phyloP scores from a whole-genome alignment of 2,888 invertebrate genomes.

The Stenchaetothrips biformis region DNA sequence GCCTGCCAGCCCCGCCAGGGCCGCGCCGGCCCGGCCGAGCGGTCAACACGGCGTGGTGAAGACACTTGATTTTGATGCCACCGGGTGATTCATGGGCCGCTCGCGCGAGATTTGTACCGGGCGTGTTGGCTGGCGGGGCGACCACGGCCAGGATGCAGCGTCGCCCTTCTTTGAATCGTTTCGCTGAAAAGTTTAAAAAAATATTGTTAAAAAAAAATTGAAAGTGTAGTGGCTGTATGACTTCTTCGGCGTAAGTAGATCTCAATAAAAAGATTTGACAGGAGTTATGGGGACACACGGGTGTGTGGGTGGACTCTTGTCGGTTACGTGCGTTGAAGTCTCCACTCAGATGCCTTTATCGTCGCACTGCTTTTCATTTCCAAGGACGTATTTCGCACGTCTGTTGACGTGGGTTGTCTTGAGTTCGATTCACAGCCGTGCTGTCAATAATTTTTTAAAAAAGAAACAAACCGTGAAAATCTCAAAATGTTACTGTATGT shows the following conservation, averaged over 20 bases:
- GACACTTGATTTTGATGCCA: conserved; percentile 1
- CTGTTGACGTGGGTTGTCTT: too few relatives aligned
- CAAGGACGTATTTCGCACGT: neutral
- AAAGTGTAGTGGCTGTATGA: too few relatives aligned
- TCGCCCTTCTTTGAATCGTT: neutral
- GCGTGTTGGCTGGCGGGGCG: neutral
- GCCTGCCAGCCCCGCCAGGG: too few relatives aligned
- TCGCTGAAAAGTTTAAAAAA: too few relatives aligned
- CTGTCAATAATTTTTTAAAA: too few relatives aligned
- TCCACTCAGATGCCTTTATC: neutral
- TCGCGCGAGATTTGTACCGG: neutral
- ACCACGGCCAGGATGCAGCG: neutral
- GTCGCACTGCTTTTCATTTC: neutral
- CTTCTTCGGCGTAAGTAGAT: too few relatives aligned
- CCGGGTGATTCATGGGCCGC: neutral
- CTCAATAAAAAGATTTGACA: too few relatives aligned
- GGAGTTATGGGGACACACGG: neutral
- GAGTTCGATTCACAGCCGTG: too few relatives aligned
- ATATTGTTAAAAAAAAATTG: too few relatives aligned
- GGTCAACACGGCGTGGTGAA: neutral
- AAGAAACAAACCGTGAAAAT: too few relatives aligned
- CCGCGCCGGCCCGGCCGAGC: neutral
- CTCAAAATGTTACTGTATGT: too few relatives aligned
- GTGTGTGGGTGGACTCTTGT: neutral
- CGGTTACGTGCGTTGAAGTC: neutral